phyloP scores from a whole-genome alignment of 2,888 invertebrate genomes.

The Lasius platythorax region DNA sequence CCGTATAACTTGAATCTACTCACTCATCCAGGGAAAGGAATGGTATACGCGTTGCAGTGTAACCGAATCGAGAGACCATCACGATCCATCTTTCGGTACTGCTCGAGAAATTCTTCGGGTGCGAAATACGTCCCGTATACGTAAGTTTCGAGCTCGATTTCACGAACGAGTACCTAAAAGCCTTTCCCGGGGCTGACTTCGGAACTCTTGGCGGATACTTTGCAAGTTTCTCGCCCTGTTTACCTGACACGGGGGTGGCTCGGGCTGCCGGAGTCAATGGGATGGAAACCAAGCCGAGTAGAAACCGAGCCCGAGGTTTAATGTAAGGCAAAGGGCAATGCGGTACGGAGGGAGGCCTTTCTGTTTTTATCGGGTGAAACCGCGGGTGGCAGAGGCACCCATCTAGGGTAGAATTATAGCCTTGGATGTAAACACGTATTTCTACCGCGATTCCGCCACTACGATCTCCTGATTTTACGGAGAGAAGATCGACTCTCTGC shows the following conservation, averaged over 20 bases:
- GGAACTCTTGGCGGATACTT: constrained; percentile 81
- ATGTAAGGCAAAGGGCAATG: constrained; percentile 71
- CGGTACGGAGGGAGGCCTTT: constrained; percentile 59
- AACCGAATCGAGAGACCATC: constrained; percentile 66
- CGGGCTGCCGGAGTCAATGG: constrained; percentile 81
- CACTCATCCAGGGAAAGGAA: constrained; percentile 26
- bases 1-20: constrained; percentile 19
- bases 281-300: constrained; percentile 81
- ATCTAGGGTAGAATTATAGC: constrained; percentile 75
- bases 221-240: constrained; percentile 83
- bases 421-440: constrained; percentile 74
- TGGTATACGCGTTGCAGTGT: constrained; percentile 28
- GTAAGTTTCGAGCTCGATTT: constrained; percentile 70
- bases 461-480: constrained; percentile 49
- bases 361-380: constrained; percentile 73
- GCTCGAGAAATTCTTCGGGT: constrained; percentile 55
- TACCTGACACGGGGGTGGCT: constrained; percentile 80
- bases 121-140: constrained; percentile 67
- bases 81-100: constrained; percentile 66
- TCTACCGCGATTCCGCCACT: constrained; percentile 48
- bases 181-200: constrained; percentile 62
- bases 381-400: constrained; percentile 10
- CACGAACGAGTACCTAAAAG: constrained; percentile 75
- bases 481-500: constrained; percentile 66
- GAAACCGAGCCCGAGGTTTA: constrained; percentile 79